Base-by-base conservation (phyloP, 2,113 vertebrate species). In the Apus apus region DNA sequence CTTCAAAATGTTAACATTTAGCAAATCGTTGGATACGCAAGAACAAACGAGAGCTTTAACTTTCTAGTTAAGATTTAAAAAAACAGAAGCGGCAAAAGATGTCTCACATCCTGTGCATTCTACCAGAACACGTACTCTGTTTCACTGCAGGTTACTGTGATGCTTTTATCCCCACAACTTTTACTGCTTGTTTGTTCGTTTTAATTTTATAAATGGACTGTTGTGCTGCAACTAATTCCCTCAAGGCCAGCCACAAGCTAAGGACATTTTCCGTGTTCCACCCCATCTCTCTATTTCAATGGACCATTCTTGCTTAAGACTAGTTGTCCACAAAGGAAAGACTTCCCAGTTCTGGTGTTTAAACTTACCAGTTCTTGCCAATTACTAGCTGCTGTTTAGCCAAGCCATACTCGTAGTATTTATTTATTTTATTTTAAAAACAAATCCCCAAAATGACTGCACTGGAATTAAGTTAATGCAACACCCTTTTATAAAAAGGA, bases 81-180 rank as follows among this genome's bases (percentile, higher is more conserved):
- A 95, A 96, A 93, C 51, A 90, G n/a, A 77, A 93, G 50, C 18
- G 50, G 91, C 58, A 95, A 82, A 94, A 90, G 78, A 93, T 71
- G 85, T 62, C 67, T 96, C 85, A 61, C 58, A 93, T 95, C 95
- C 93, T 88, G 72, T 48, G 74, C 3, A 4, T 64, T 83, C 82
- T 60, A 90, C 53, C 65, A 77, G 8, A 25, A 88, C 65, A 66
- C 14, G 0, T 93, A 80, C 48, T 32, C 48, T 32, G 14, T 23
- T 90, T 83, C 87, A 72, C 84, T 93, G 46, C 32, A 81, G 74
- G 54, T 79, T 85, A 93, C 90, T 88, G 85, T 71, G 76, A 83
- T 27, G 79, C 85, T 93, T 94, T 89, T 61, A 87, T 51, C 30
- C 94, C 54, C 21, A 23, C 76, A 78, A 76, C 68, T 90, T 83